Percentiles rank a stretch among this genome's conserved stretches.
Conservation (phyloP, 2,113 vertebrate genomes). For the Ochotona princeps region DNA sequence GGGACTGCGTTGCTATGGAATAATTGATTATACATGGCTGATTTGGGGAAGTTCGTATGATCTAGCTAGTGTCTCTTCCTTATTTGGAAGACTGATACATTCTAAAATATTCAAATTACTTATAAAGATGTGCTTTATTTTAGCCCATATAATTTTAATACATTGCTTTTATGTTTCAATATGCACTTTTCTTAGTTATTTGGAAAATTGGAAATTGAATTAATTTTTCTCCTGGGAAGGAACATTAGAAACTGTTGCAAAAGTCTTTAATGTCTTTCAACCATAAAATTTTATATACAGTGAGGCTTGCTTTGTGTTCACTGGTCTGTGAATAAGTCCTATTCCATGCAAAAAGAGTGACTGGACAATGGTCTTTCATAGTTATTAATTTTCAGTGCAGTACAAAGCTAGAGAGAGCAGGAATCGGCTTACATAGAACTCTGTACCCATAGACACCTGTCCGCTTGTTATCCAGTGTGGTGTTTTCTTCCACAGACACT, state of each 20-base stretch:
- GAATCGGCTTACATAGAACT: not conserved
- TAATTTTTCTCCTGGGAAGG: not conserved
- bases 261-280: not conserved
- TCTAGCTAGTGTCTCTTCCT: not conserved
- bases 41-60: not conserved
- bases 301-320: not conserved
- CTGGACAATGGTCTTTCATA: not conserved
- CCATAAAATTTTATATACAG: not conserved
- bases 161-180: not conserved
- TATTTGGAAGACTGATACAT: not conserved
- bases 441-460: rapidly evolving
- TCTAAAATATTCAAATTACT: not conserved
- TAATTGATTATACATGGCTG: not conserved
- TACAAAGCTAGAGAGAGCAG: not conserved
- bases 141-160: not conserved
- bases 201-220: not conserved
- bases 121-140: not conserved
- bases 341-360: not conserved
- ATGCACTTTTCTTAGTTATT: not conserved
- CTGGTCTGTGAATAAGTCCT: not conserved
- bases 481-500: not conserved
- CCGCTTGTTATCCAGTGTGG: rapidly evolving
- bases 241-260: not conserved
- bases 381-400: not conserved
- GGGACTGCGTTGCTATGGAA: not conserved